Evolutionary conservation across 2,797 vertebrate genomes (phyloP).

Genomic region (Numenius phaeopus): DNA sequence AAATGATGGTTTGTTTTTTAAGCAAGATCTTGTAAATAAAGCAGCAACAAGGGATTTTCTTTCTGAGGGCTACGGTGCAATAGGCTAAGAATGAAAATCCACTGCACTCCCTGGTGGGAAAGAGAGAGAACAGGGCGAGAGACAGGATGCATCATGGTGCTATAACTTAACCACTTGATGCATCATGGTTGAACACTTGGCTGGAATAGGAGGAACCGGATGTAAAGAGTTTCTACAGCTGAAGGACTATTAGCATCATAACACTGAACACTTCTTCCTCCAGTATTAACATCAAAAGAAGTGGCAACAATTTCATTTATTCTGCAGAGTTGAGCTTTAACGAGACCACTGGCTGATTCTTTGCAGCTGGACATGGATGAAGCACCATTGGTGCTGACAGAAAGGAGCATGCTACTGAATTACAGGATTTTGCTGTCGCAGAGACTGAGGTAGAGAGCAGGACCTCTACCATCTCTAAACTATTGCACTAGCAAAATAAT

Average conservation of each 20-base stretch:
- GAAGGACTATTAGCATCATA: not conserved
- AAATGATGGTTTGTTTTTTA: not conserved
- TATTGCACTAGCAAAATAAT: not conserved
- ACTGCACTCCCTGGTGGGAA: not conserved
- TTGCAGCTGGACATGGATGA: not conserved
- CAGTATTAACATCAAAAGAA: not conserved
- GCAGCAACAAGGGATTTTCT: not conserved
- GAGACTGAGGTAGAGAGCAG: not conserved
- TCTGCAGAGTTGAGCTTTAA: not conserved
- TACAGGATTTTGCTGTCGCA: not conserved
- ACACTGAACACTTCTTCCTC: not conserved
- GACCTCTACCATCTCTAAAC: not conserved
- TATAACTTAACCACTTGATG: not conserved
- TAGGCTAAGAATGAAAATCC: not conserved
- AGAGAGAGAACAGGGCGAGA: not conserved
- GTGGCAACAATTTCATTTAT: not conserved
- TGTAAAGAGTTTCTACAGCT: not conserved
- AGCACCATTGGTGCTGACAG: not conserved
- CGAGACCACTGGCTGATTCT: conserved; percentile 17
- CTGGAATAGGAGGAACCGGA: not conserved
- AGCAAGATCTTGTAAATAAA: not conserved
- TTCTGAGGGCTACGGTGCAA: not conserved
- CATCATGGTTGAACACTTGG: not conserved
- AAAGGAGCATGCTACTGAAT: not conserved
- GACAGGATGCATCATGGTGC: not conserved